Percentiles rank a stretch among this genome's conserved stretches.
Evolutionary conservation across 2,888 invertebrate species (phyloP).

Genomic region (Thera britannica): DNA sequence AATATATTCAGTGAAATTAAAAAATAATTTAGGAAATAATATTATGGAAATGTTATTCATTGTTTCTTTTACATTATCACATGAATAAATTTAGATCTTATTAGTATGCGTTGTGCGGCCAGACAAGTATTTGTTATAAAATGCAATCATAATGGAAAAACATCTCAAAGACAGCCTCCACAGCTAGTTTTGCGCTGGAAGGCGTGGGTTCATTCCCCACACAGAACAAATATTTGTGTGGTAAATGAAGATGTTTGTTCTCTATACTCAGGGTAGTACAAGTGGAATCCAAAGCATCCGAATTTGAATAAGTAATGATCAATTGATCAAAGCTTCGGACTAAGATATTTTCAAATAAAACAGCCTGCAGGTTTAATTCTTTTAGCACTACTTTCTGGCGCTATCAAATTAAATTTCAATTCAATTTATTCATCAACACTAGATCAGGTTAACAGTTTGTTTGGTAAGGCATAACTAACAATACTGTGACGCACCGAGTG

Average conservation of each 20-base stretch:
- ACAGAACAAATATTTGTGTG: too few relatives aligned
- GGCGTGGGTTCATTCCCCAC: too few relatives aligned
- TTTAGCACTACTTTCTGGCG: not conserved
- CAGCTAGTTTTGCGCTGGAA: too few relatives aligned
- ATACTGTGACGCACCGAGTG: too few relatives aligned
- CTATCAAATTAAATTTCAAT: not conserved
- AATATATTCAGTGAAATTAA: too few relatives aligned
- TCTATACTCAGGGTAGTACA: too few relatives aligned
- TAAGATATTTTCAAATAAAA: constrained; percentile 5
- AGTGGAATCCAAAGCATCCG: not conserved
- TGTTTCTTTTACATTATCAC: constrained; percentile 27
- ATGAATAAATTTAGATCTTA: constrained; percentile 24
- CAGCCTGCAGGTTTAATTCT: not conserved
- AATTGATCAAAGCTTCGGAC: constrained; percentile 1
- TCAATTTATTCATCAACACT: too few relatives aligned
- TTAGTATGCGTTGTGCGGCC: constrained; percentile 15
- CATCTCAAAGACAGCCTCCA: too few relatives aligned
- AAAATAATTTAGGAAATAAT: constrained; percentile 12
- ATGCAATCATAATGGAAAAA: constrained; percentile 2
- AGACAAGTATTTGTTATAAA: constrained; percentile 9
- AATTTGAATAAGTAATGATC: not conserved
- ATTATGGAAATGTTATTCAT: constrained; percentile 22
- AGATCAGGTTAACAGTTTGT: too few relatives aligned
- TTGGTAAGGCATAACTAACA: too few relatives aligned
- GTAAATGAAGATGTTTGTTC: too few relatives aligned